Evolutionary conservation across 2,113 vertebrate species (phyloP).

Genomic region (Trematocara nigrifrons): DNA sequence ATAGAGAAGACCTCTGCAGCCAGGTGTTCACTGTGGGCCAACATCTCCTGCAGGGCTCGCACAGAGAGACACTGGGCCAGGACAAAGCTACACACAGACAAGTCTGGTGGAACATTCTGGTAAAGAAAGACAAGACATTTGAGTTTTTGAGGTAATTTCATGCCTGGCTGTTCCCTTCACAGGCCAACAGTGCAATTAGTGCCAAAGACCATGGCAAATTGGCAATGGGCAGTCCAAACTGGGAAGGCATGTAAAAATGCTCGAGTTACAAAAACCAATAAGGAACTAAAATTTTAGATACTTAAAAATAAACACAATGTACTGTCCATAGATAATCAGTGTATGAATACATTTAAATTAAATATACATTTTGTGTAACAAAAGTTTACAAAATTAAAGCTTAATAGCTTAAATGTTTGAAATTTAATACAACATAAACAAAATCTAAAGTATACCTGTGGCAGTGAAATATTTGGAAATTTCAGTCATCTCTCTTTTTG

Average conservation of each 20-base stretch:
- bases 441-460: neutral
- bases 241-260: neutral
- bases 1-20: constrained; percentile 37
- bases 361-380: neutral
- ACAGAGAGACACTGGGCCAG: constrained; percentile 72
- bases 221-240: neutral
- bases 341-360: neutral
- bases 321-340: neutral
- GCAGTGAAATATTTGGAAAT: neutral
- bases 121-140: neutral
- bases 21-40: constrained; percentile 48
- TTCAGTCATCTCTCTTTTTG: neutral
- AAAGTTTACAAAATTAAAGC: neutral
- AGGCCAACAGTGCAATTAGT: neutral
- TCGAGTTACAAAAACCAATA: neutral
- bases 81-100: constrained; percentile 70
- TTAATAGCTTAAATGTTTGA: neutral
- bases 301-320: neutral
- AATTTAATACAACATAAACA: neutral
- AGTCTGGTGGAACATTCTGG: constrained; percentile 75
- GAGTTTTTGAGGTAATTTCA: neutral
- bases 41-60: constrained; percentile 73
- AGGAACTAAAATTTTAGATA: neutral
- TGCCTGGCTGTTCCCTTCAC: neutral
- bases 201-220: neutral